phyloP scores from a whole-genome alignment of 2,888 invertebrate species.

The Antitype chi region DNA sequence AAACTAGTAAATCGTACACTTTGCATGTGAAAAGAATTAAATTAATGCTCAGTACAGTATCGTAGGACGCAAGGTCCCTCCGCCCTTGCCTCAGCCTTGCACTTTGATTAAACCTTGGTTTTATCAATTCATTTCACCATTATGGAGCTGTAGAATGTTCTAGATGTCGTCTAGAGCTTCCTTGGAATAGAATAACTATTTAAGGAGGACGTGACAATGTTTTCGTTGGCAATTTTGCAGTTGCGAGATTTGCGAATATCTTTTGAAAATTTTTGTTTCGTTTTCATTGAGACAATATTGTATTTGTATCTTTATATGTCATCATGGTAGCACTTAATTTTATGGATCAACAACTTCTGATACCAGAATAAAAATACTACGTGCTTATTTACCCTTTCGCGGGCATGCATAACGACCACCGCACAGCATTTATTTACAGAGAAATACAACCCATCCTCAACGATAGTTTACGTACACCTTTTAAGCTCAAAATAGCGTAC shows the following conservation, averaged over 20 bases:
- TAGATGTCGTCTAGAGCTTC: conserved; percentile 22
- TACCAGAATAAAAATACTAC: conserved; percentile 28
- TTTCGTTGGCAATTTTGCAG: conserved; percentile 16
- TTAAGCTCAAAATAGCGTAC: conserved; percentile 44
- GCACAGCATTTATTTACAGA: conserved; percentile 45
- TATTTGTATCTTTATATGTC: conserved; percentile 1
- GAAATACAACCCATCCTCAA: conserved; percentile 27
- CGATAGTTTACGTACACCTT: conserved; percentile 41
- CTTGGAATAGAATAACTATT: conserved; percentile 50
- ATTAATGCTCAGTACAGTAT: conserved; percentile 41
- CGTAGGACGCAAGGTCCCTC: conserved; percentile 63
- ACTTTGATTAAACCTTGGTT: conserved; percentile 64
- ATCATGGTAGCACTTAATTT: not conserved
- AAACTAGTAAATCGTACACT: conserved; percentile 30
- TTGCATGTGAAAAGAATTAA: conserved; percentile 48
- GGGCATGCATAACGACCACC: conserved; percentile 25
- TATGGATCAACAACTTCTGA: conserved; percentile 18
- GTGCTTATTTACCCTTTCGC: conserved; percentile 32
- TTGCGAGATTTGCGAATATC: not conserved
- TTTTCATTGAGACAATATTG: conserved; percentile 1
- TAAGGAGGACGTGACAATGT: conserved; percentile 47
- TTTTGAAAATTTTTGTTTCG: not conserved
- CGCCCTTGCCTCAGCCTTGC: conserved; percentile 68
- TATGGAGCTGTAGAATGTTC: conserved; percentile 43
- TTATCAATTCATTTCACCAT: conserved; percentile 66